Base-by-base conservation (phyloP, 2,113 vertebrate species). In the Melanotaenia duboulayi region DNA sequence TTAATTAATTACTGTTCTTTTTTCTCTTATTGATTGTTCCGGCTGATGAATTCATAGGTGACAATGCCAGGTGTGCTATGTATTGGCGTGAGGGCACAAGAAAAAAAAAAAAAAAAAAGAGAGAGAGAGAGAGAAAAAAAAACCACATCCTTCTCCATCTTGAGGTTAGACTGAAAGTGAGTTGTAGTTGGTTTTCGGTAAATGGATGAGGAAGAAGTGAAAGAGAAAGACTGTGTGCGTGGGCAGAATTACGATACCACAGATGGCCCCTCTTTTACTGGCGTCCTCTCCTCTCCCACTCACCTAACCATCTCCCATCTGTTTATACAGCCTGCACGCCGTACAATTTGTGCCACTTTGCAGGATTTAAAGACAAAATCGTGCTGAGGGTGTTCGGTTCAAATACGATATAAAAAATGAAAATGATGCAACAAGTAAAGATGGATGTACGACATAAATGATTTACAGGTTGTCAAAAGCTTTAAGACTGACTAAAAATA, bases 181-280 rank as follows among this genome's bases (percentile, higher is more conserved):
- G 57, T 22, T 46, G 65, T 54, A 65, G 63, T 37, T 55, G n/a
- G 3, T 49, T 67, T 42, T 81, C 66, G 55, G 65, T 61, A 61
- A 78, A 65, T 63, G 25, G 70, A 78, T 54, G 57, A 35, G 32
- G 7, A 35, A 35, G 32, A 62, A 20, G 74, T 32, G 57, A 76
- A 62, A 81, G 57, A 51, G 67, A 58, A 57, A 58, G 37, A 40
- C 58, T 4, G 57, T 39, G 25, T 62, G 85, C 77, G 88, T 90
- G 89, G 83, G 87, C 63, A 74, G 86, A 79, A 79, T 89, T 56
- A 70, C 50, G 72, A 86, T 84, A 46, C 48, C 68, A 55, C 86
- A 89, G 87, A 90, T 91, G 89, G 87, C 78, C 48, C 77, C 75
- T 25, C 67, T 81, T 55, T 81, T 86, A 50, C 76, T 74, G 73